A percentile compares a stretch with the other conserved stretches of the same genome.
Evolutionary conservation across 2,797 vertebrate species (phyloP).

Genomic region (Myotis vivesi): DNA sequence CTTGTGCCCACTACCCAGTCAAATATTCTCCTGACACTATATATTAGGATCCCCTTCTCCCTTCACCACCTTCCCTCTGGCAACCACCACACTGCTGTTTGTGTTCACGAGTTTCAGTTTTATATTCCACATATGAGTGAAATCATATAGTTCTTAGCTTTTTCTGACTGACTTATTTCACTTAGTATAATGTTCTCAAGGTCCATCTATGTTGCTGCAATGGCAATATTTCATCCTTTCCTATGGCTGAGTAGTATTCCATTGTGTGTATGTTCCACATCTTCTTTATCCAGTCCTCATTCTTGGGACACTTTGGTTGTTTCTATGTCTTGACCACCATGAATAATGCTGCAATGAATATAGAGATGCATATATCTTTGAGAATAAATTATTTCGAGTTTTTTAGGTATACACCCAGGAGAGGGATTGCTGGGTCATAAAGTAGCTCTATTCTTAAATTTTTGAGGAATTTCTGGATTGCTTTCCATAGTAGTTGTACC

Average conservation of each 20-base stretch:
- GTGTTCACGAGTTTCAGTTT: not conserved
- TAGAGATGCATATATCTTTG: not conserved
- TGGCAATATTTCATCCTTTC: not conserved
- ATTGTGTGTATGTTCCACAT: not conserved
- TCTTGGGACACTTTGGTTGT: fast-evolving
- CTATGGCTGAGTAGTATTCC: not conserved
- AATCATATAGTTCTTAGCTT: not conserved
- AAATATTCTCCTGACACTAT: not conserved
- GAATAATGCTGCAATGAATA: not conserved
- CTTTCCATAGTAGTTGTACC: not conserved
- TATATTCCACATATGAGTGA: not conserved
- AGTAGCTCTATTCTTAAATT: not conserved
- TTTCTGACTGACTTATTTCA: not conserved
- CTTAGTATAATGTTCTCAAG: too few relatives aligned
- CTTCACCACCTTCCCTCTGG: not conserved
- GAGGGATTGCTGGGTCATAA: not conserved
- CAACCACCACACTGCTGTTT: not conserved
- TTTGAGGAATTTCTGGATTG: not conserved
- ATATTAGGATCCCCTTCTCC: not conserved
- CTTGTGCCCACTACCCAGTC: not conserved
- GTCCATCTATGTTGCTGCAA: too few relatives aligned
- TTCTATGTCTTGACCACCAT: not conserved
- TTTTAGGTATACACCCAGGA: not conserved
- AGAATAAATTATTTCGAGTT: not conserved
- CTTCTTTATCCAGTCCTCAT: not conserved